Percentiles rank a stretch among this genome's conserved stretches.
Conservation (phyloP, 2,888 invertebrate genomes). For the Chloroclysta siterata region DNA sequence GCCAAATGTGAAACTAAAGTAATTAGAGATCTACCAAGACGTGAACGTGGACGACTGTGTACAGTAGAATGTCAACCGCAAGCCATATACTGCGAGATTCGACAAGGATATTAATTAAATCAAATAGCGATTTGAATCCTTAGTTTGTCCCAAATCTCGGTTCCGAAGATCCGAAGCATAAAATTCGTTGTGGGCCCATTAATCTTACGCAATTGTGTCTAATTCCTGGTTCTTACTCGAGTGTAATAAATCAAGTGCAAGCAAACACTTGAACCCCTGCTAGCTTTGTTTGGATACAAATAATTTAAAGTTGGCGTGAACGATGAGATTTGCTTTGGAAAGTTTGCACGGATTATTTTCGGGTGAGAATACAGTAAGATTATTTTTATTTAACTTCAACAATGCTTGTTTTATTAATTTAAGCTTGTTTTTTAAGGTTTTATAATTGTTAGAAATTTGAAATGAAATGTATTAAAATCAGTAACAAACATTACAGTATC, state of each 20-base stretch:
- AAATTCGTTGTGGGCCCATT: conserved; percentile 69
- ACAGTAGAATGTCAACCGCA: no score
- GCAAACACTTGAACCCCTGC: conserved; percentile 47
- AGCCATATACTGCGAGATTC: neutral
- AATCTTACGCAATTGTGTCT: conserved; percentile 75
- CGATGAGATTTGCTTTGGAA: conserved; percentile 33
- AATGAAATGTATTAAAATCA: no score
- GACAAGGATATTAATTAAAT: conserved; percentile 2
- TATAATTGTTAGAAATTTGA: no score
- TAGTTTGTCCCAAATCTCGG: conserved; percentile 50
- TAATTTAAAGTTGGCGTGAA: conserved; percentile 41
- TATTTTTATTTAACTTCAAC: neutral
- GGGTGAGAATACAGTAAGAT: neutral
- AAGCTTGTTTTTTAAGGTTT: no score
- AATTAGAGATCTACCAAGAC: no score
- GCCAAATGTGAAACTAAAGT: no score
- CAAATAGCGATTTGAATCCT: conserved; percentile 11
- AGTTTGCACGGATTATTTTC: conserved; percentile 22
- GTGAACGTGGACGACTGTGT: no score
- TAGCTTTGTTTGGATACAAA: conserved; percentile 39
- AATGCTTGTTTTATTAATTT: no score
- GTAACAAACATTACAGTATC: no score
- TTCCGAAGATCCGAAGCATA: conserved; percentile 55
- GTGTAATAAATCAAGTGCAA: conserved; percentile 69
- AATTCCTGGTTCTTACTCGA: conserved; percentile 68